Percentiles rank a stretch among this genome's conserved stretches.
These are phyloP conservation scores for Sebastes flavidus DNA, from an alignment of 2,797 vertebrate species.

Conservation along the genomic window DNA sequence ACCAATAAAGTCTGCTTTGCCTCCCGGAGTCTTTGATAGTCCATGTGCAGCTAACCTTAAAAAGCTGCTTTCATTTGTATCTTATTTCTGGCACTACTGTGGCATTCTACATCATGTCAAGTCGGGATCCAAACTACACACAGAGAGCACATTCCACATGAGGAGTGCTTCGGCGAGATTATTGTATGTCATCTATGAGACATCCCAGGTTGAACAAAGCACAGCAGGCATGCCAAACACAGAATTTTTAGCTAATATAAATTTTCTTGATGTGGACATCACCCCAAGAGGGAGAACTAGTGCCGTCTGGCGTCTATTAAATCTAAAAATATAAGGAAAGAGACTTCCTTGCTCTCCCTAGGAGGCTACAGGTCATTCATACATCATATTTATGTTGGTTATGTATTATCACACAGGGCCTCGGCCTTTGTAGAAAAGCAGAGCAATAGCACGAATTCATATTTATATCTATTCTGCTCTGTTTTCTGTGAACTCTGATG, in stretches of 20 bases:
- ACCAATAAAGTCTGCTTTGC: neutral
- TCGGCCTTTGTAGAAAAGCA: neutral
- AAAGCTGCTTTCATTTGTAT: slow-evolving; percentile 14
- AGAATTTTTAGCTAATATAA: slow-evolving; percentile 8
- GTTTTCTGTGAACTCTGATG: neutral
- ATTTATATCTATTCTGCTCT: neutral
- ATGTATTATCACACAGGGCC: neutral
- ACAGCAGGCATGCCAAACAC: neutral
- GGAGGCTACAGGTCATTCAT: neutral
- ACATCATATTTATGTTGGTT: slow-evolving; percentile 12
- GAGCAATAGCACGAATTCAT: neutral
- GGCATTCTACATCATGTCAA: slow-evolving; percentile 40
- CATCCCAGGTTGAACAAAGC: slow-evolving; percentile 39
- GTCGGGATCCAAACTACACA: slow-evolving; percentile 44
- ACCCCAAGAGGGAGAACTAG: slow-evolving; percentile 24
- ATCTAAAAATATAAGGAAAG: slow-evolving; percentile 6
- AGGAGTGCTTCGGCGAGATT: slow-evolving; percentile 24
- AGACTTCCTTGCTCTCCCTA: neutral
- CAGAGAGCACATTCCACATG: slow-evolving; percentile 24
- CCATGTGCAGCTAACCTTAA: slow-evolving; percentile 5
- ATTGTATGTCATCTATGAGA: slow-evolving; percentile 37
- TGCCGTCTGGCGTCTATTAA: neutral
- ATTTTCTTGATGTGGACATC: slow-evolving; percentile 22
- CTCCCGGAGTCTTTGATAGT: neutral
- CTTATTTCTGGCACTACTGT: slow-evolving; percentile 33